These are phyloP conservation scores for Argentina silus DNA, from an alignment of 2,797 vertebrate species.

Conservation along the genomic window DNA sequence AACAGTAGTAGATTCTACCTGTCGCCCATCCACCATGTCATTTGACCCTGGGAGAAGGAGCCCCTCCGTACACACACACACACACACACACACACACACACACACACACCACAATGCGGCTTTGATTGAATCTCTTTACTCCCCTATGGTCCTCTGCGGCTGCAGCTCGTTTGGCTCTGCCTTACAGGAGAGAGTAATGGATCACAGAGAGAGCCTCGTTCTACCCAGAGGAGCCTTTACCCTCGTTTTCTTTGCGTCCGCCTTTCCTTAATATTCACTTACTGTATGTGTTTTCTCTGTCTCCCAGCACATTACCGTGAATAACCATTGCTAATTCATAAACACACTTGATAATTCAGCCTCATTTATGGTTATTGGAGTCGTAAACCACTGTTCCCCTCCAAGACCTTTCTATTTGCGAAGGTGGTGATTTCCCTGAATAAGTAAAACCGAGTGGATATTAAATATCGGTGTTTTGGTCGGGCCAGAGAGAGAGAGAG, in stretches of 20 bases:
- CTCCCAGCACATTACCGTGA: constrained; percentile 72
- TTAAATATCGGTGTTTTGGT: constrained; percentile 61
- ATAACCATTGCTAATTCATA: constrained; percentile 76
- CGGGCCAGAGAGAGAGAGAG: constrained; percentile 40
- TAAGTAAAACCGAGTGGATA: constrained; percentile 56
- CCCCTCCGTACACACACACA: too few relatives aligned
- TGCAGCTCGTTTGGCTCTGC: constrained; percentile 69
- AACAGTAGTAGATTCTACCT: too few relatives aligned
- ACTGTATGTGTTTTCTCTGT: constrained; percentile 71
- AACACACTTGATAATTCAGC: constrained; percentile 69
- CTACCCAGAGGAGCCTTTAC: constrained; percentile 76
- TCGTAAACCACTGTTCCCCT: constrained; percentile 57
- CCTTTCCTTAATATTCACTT: constrained; percentile 75
- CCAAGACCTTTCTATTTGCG: constrained; percentile 62
- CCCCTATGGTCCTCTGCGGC: constrained; percentile 49
- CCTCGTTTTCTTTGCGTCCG: constrained; percentile 70
- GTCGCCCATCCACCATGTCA: too few relatives aligned
- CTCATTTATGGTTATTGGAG: constrained; percentile 68
- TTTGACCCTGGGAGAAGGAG: too few relatives aligned
- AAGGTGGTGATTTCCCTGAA: constrained; percentile 68
- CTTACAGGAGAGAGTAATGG: constrained; percentile 76
- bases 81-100: not conserved
- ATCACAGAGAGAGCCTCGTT: constrained; percentile 62
- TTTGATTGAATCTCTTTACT: not conserved
- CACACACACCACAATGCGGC: too few relatives aligned